Evolutionary conservation across 1,140 invertebrate genomes (phyloP).

Genomic region (Drosophila simulans): DNA sequence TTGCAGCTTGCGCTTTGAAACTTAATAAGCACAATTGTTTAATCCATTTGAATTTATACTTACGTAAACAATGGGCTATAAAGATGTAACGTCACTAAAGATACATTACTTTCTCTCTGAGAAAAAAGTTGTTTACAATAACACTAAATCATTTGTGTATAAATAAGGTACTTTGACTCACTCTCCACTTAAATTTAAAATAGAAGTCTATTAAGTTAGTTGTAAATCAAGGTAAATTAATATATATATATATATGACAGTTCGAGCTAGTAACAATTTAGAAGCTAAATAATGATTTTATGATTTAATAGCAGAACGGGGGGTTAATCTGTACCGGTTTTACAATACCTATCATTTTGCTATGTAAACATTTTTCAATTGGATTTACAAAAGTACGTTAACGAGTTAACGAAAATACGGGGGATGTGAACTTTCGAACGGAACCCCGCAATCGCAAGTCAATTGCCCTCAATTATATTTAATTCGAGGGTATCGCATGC

Average conservation of each 20-base stretch:
- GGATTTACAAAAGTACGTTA: not conserved
- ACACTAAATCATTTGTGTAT: too few species aligned
- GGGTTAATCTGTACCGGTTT: too few species aligned
- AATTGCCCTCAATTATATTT: constrained; percentile 51
- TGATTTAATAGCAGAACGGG: too few species aligned
- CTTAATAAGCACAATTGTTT: constrained; percentile 21
- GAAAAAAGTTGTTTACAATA: too few species aligned
- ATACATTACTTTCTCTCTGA: too few species aligned
- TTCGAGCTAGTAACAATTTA: too few species aligned
- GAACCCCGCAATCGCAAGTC: constrained; percentile 1
- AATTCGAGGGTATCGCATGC: constrained; percentile 27
- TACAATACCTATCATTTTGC: not conserved
- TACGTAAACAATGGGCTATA: not conserved
- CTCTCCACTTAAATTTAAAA: not conserved
- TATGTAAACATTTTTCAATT: too few species aligned
- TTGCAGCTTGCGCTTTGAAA: constrained; percentile 3
- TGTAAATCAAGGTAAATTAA: not conserved
- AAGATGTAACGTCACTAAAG: not conserved
- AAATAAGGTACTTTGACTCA: too few species aligned
- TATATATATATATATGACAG: not conserved
- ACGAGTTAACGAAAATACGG: not conserved
- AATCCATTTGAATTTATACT: not conserved
- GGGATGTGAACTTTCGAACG: constrained; percentile 2
- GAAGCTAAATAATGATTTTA: too few species aligned
- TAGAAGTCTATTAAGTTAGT: not conserved